Conservation (phyloP, 2,797 vertebrate genomes). For the Euphonia xanthogaster region DNA sequence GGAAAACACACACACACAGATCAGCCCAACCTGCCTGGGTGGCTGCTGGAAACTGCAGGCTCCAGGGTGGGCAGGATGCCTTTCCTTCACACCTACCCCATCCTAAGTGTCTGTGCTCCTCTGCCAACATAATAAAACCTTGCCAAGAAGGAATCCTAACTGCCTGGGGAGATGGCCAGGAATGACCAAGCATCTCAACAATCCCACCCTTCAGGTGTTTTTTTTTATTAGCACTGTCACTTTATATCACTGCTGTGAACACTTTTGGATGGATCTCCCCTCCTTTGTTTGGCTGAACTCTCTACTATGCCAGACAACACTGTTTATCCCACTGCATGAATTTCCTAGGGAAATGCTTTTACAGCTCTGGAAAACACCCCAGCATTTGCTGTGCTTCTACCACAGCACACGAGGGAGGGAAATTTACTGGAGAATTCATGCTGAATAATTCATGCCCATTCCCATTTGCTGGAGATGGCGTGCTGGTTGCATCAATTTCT, state of each 20-base stretch:
- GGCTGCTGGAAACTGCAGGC: background rate
- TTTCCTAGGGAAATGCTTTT: background rate
- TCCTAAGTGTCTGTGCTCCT: background rate
- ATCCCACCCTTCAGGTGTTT: background rate
- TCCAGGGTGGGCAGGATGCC: background rate
- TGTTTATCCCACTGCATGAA: background rate
- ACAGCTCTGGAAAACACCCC: conserved; percentile 2
- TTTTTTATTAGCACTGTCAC: background rate
- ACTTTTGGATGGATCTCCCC: background rate
- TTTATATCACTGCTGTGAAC: background rate
- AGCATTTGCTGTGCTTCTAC: conserved; percentile 3
- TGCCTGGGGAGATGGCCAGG: background rate
- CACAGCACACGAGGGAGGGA: background rate
- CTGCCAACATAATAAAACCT: background rate
- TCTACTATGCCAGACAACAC: background rate
- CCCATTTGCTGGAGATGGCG: background rate
- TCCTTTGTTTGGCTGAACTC: background rate
- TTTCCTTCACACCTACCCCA: background rate
- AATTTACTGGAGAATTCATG: background rate
- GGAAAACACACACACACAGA: background rate
- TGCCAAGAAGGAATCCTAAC: background rate
- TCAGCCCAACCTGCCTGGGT: background rate
- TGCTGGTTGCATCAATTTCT: background rate
- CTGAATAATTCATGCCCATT: conserved; percentile 21
- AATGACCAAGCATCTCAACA: background rate